Conservation (phyloP, 2,113 vertebrate species). For the Cromileptes altivelis region DNA sequence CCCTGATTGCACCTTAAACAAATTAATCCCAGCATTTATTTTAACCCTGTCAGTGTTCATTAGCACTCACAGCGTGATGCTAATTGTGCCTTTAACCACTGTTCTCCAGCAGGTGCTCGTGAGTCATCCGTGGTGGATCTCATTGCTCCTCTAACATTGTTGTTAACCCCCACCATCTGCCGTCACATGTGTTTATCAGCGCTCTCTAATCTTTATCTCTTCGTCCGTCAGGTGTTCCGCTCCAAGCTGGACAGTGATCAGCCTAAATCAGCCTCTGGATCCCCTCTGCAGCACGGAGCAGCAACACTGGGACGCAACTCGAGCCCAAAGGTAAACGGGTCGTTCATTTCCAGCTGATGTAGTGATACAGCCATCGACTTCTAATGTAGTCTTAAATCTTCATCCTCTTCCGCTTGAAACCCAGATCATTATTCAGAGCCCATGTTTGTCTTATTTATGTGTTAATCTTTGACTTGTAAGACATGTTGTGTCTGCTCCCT, state of each 20-base stretch:
- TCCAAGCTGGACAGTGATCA: conserved; percentile 89
- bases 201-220: neutral
- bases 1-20: neutral
- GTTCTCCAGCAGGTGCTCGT: conserved; percentile 18
- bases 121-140: neutral
- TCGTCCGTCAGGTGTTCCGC: conserved; percentile 88
- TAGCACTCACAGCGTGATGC: neutral
- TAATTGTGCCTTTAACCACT: neutral
- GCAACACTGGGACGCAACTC: conserved; percentile 90
- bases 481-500: neutral
- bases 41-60: neutral
- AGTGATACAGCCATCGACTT: too few relatives aligned
- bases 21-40: neutral
- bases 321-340: conserved; percentile 87
- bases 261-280: conserved; percentile 79
- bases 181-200: neutral
- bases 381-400: too few relatives aligned
- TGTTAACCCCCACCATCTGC: neutral
- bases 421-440: too few relatives aligned
- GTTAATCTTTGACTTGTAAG: neutral
- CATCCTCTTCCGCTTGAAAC: too few relatives aligned
- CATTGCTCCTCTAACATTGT: neutral
- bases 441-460: neutral
- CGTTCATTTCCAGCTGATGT: neutral
- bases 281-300: conserved; percentile 86